A percentile compares a stretch with the other conserved stretches of the same genome.
Evolutionary conservation across 1,140 invertebrate species (phyloP).

Genomic region (Brachystomella parvula): DNA sequence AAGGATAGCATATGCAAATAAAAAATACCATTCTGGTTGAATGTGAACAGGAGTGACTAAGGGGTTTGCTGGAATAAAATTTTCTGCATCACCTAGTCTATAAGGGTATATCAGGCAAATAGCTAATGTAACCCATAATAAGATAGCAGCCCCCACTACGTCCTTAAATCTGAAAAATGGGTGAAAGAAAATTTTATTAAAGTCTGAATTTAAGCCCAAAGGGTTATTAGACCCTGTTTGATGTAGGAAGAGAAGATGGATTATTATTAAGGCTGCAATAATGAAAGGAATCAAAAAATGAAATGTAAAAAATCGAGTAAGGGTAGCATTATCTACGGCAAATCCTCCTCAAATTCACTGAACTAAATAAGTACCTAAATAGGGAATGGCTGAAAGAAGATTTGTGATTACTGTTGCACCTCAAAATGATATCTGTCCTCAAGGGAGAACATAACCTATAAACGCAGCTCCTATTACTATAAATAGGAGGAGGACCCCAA

Average conservation of each 20-base stretch:
- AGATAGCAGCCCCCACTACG: conserved; percentile 50
- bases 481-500: conserved; percentile 53
- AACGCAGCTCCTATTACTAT: conserved; percentile 57
- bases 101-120: conserved; percentile 48
- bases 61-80: conserved; percentile 60
- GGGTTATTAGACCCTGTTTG: conserved; percentile 46
- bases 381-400: conserved; percentile 57
- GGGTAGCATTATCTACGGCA: conserved; percentile 57
- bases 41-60: conserved; percentile 60
- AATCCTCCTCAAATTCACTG: conserved; percentile 62
- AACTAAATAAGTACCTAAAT: conserved; percentile 51
- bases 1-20: conserved; percentile 66
- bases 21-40: conserved; percentile 67
- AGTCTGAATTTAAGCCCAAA: conserved; percentile 28
- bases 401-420: conserved; percentile 64
- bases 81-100: conserved; percentile 56
- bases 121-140: conserved; percentile 46
- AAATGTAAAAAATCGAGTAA: conserved; percentile 62
- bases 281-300: conserved; percentile 63
- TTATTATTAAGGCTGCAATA: conserved; percentile 50
- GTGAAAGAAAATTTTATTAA: conserved; percentile 42
- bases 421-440: conserved; percentile 65
- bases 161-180: conserved; percentile 55
- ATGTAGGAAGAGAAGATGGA: conserved; percentile 56
- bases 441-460: conserved; percentile 60